Evolutionary conservation across 1,140 invertebrate genomes (phyloP), one percentile per base, ranked within the genome.

Genomic region (Polypedilum vanderplanki): DNA sequence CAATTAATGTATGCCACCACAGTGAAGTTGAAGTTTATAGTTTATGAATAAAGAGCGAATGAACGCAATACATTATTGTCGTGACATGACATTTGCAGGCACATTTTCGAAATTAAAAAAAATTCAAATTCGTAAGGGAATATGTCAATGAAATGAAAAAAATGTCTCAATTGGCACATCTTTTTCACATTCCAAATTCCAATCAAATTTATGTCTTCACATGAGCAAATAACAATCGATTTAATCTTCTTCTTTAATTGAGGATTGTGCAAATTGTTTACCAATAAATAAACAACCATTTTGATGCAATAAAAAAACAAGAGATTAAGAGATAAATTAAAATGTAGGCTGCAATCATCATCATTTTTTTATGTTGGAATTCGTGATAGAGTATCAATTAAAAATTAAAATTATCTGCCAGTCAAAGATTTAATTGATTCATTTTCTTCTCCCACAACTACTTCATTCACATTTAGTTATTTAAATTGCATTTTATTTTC

Each of bases 11-110:
- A 15, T 57, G 46, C n/a, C 46, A 70, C n/a, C 8, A 17, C 15
- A 22, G 20, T 70, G 17, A 70, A 20, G 7, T n/a, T n/a, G n/a
- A n/a, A n/a, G n/a, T n/a, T n/a, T n/a, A n/a, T n/a, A n/a, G n/a
- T 18, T 17, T 67, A 46, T 12, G 15, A 46, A 70, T 18, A 20
- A 9, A 18, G 3, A 70, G 17, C 20, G 9, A 22, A 70, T 70
- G 17, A 70, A 70, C 65, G 65, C 65, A 70, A 70, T 22, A 70
- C 65, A 33, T 33, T 33, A 33, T 33, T 33, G 20, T 70, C 65
- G 65, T 70, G 65, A 70, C 65, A 70, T 70, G 65, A 70, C 65
- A 70, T 70, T 70, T 70, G 20, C 15, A 70, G 17, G n/a, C n/a
- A 57, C 46, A 57, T 57, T 67, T 67, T 15, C 15, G 9, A 18